Evolutionary conservation across 2,113 vertebrate genomes (phyloP), one percentile per base, ranked within the genome.

Genomic region (Microcebus murinus): DNA sequence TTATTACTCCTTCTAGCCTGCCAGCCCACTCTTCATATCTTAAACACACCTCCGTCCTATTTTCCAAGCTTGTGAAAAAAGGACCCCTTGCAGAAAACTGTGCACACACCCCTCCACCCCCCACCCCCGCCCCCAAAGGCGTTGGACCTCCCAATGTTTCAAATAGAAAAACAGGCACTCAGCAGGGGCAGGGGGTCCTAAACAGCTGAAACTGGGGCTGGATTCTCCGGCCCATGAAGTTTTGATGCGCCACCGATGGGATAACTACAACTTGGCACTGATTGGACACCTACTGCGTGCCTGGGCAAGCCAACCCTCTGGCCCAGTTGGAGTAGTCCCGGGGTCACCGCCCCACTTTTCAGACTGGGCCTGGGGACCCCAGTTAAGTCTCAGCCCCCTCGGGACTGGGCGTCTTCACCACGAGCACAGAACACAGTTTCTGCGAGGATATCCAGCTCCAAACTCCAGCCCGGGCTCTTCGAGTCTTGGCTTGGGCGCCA

Each of bases 51-150:
- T 57, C 13, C 36, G 23, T 20, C 52, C 65, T 52, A 2, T 45
- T 74, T 96, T 45, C 57, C 29, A 7, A 80, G 17, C 80, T 52
- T 52, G 34, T n/a, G 67, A 80, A 34, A 95, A 93, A 85, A 29
- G 79, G 25, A 1, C 23, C 42, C 34, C 63, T 50, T 48, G 27
- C 1, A 31, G 71, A 31, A 95, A 91, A 73, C n/a, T 4, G 63
- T n/a, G 27, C 23, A 12, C 71, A 8, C 45, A 7, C 50, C 50
- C 36, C 9, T 31, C 27, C n/a, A 36, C 27, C 63, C 1, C 42
- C 42, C 5, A 42, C 42, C 8, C 45, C 45, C 1, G 8, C 7
- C 45, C 45, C 45, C 45, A 57, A 50, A 82, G 39, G 13, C 34
- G 48, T 39, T 61, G 13, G 10, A 7, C 45, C 17, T 34, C 36